phyloP scores from a whole-genome alignment of 1,140 invertebrate genomes.

The Zaprionus vittiger region DNA sequence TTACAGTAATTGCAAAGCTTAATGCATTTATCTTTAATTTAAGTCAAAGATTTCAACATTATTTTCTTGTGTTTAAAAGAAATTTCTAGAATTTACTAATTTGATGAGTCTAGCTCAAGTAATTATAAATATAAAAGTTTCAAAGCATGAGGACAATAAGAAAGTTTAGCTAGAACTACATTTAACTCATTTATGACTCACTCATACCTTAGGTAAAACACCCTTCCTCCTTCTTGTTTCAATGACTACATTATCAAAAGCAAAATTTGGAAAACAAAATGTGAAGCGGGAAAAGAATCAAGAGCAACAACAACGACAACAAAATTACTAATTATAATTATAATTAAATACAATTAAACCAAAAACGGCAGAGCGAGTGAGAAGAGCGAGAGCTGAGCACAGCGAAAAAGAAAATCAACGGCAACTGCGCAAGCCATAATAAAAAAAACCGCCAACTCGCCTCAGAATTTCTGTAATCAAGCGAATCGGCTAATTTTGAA shows the following conservation, averaged over 20 bases:
- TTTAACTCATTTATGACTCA: not conserved
- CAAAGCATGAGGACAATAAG: too few relatives aligned
- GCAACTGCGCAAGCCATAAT: conserved; percentile 19
- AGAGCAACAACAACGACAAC: not conserved
- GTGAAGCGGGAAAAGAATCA: conserved; percentile 6
- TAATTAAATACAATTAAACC: conserved; percentile 24
- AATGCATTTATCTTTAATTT: not conserved
- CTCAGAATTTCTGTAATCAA: conserved; percentile 44
- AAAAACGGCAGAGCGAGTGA: not conserved
- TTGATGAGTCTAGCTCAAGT: not conserved
- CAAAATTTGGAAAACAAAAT: not conserved
- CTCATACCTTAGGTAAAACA: not conserved
- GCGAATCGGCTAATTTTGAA: conserved; percentile 34
- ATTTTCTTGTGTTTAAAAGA: too few relatives aligned
- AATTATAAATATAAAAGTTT: too few relatives aligned
- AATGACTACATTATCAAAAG: not conserved
- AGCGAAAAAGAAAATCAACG: conserved; percentile 39
- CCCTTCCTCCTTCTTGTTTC: too few relatives aligned
- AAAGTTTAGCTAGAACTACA: not conserved
- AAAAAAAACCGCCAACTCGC: conserved; percentile 31
- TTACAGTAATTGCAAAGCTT: not conserved
- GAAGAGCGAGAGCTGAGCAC: not conserved
- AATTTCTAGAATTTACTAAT: too few relatives aligned
- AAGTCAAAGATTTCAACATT: too few relatives aligned
- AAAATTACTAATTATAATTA: conserved; percentile 32